phyloP scores from a whole-genome alignment of 2,888 invertebrate genomes.

The Coelogynopora nodosa region DNA sequence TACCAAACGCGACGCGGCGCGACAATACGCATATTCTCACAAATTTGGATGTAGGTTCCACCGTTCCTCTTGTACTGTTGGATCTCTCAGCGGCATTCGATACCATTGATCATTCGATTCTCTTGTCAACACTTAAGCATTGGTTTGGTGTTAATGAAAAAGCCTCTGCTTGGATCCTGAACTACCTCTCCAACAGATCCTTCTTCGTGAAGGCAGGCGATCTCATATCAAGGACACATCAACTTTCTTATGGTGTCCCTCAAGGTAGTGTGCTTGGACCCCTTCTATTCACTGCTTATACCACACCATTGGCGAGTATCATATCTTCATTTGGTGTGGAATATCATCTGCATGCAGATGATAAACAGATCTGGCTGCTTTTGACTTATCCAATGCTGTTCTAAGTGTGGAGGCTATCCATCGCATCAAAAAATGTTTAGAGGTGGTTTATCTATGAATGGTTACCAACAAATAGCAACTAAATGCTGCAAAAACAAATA shows the following conservation, averaged over 20 bases:
- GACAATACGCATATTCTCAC: neutral
- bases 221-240: neutral
- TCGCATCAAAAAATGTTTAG: conserved; percentile 3
- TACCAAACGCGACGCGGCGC: too few species aligned
- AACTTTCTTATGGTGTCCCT: neutral
- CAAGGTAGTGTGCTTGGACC: conserved; percentile 24
- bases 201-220: conserved; percentile 6
- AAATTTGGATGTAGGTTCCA: neutral
- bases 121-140: neutral
- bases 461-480: neutral
- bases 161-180: neutral
- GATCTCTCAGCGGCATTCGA: conserved; percentile 10
- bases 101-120: conserved; percentile 22
- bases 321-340: conserved; percentile 27
- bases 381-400: neutral
- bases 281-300: conserved; percentile 16
- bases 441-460: neutral
- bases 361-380: neutral
- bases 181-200: neutral
- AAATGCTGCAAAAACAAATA: neutral
- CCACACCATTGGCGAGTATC: conserved; percentile 1
- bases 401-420: conserved; percentile 3
- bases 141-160: conserved; percentile 2
- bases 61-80: conserved; percentile 4
- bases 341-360: conserved; percentile 8